These are phyloP conservation scores for Myotis lucifugus DNA, from an alignment of 2,113 vertebrate genomes.

Conservation along the genomic window DNA sequence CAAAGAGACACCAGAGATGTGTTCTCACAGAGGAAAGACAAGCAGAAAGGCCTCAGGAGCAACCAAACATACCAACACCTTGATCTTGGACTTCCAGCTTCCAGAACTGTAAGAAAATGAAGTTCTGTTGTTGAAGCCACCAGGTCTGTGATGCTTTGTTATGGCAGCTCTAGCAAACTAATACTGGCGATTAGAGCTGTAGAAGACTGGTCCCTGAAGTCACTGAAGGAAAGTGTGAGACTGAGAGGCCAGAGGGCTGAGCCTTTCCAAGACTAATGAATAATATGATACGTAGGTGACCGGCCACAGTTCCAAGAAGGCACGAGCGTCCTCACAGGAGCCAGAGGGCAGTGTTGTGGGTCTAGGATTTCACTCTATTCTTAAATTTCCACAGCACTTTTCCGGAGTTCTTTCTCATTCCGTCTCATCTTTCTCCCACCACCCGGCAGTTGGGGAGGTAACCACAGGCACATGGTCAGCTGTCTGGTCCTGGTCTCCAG, in stretches of 20 bases:
- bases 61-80: not conserved
- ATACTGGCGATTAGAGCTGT: not conserved
- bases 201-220: not conserved
- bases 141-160: not conserved
- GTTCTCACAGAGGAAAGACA: not conserved
- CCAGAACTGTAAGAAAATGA: not conserved
- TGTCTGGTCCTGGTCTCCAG: not conserved
- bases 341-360: not conserved
- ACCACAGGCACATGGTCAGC: rapidly evolving
- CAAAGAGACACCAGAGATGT: not conserved
- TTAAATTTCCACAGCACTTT: slow-evolving; percentile 1
- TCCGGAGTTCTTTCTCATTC: not conserved
- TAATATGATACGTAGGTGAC: not conserved
- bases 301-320: not conserved
- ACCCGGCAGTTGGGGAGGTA: not conserved
- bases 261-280: not conserved
- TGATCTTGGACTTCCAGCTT: not conserved
- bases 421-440: not conserved
- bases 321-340: not conserved
- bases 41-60: not conserved
- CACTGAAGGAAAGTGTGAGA: not conserved
- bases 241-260: not conserved
- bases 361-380: not conserved
- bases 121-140: not conserved
- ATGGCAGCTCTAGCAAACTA: not conserved